A percentile compares a stretch with the other conserved stretches of the same genome.
These are phyloP conservation scores for Keiferia lycopersicella DNA, from an alignment of 2,888 invertebrate species.

Conservation along the genomic window DNA sequence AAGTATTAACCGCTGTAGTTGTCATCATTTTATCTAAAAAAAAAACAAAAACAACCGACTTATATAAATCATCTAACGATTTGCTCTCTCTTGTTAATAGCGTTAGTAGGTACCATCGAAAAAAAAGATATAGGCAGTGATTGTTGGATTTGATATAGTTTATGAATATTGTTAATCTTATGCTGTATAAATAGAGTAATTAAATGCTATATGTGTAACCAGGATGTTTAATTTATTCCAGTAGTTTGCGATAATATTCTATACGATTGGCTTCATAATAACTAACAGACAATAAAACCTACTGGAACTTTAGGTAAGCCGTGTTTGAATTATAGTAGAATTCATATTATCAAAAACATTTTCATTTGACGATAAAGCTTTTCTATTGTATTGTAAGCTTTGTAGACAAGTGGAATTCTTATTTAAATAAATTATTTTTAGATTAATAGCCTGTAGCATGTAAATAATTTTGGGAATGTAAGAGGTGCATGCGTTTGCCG, in stretches of 20 bases:
- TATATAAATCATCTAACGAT: conserved; percentile 60
- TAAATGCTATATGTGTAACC: conserved; percentile 80
- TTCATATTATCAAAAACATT: conserved; percentile 51
- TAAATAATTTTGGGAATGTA: conserved; percentile 29
- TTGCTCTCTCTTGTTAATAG: conserved; percentile 78
- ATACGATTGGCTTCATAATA: conserved; percentile 50
- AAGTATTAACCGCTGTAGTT: conserved; percentile 50
- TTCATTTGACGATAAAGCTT: not conserved
- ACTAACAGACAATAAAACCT: conserved; percentile 53
- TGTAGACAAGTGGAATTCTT: conserved; percentile 36
- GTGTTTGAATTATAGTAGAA: conserved; percentile 50
- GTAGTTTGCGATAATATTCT: conserved; percentile 50
- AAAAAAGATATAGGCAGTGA: conserved; percentile 75
- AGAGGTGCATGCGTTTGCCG: conserved; percentile 48
- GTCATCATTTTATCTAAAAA: conserved; percentile 52
- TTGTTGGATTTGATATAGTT: conserved; percentile 82
- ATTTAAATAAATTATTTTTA: conserved; percentile 44
- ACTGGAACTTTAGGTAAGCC: conserved; percentile 72
- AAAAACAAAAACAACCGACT: conserved; percentile 45
- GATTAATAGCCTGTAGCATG: conserved; percentile 39
- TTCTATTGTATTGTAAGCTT: conserved; percentile 25
- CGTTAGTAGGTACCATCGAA: conserved; percentile 71
- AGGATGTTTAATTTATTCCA: conserved; percentile 75
- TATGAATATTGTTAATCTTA: conserved; percentile 81
- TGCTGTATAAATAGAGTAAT: conserved; percentile 81